phyloP scores from a whole-genome alignment of 23 tunicate genomes.

The Trididemnum clinides region DNA sequence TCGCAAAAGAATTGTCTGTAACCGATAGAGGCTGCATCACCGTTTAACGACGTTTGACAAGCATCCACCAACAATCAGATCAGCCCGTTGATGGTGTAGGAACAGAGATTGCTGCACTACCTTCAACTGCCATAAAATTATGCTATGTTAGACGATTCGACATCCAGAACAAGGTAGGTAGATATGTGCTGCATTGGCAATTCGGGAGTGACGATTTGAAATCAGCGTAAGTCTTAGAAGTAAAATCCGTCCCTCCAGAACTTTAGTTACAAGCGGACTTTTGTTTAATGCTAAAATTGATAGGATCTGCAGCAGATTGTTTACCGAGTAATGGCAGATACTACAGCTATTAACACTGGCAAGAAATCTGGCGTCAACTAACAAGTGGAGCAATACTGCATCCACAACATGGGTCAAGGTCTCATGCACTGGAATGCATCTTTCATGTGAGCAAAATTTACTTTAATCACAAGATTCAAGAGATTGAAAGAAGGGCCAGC shows the following conservation, averaged over 20 bases:
- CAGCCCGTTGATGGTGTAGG: too few species aligned
- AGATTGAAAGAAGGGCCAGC: slow-evolving; percentile 15
- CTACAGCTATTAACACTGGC: slow-evolving; percentile 18
- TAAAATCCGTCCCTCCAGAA: slow-evolving; percentile 3
- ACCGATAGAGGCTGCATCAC: too few species aligned
- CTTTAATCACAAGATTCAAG: neutral
- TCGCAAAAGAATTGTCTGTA: too few species aligned
- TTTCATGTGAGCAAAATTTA: slow-evolving; percentile 30
- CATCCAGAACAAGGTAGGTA: neutral
- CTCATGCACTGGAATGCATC: slow-evolving; percentile 13
- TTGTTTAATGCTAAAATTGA: neutral
- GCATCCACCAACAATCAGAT: too few species aligned
- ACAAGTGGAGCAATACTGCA: neutral
- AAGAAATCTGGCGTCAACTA: slow-evolving; percentile 12
- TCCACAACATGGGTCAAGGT: neutral
- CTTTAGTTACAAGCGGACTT: slow-evolving; percentile 16
- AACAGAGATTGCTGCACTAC: neutral
- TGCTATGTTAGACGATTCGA: slow-evolving; percentile 7
- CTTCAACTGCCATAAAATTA: neutral
- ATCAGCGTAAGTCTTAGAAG: neutral
- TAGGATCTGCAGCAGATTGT: neutral
- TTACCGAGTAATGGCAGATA: slow-evolving; percentile 22
- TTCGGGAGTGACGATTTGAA: neutral
- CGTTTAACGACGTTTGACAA: too few species aligned
- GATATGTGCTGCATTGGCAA: slow-evolving; percentile 23